phyloP scores from a whole-genome alignment of 1,140 invertebrate species.

The Teleopsis dalmanni region DNA sequence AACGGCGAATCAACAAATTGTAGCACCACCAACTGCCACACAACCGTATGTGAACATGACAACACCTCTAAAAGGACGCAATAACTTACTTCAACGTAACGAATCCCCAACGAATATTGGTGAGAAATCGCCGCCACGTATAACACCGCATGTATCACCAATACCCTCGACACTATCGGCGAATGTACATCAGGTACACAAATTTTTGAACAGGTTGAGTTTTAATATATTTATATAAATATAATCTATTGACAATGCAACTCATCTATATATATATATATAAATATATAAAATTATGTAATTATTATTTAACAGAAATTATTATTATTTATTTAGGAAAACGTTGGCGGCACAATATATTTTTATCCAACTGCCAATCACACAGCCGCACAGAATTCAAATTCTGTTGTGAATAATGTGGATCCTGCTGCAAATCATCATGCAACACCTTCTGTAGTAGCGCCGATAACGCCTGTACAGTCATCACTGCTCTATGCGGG shows the following conservation, averaged over 20 bases:
- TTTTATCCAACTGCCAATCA: constrained; percentile 64
- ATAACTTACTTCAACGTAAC: constrained; percentile 29
- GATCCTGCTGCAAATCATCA: constrained; percentile 31
- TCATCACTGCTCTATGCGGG: constrained; percentile 28
- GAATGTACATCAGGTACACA: constrained; percentile 49
- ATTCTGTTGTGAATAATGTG: constrained; percentile 17
- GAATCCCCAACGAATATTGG: constrained; percentile 35
- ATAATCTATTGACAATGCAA: not conserved
- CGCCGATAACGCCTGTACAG: constrained; percentile 22
- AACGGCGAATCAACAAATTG: constrained; percentile 11
- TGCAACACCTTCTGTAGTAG: constrained; percentile 20
- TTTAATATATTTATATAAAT: too few relatives aligned
- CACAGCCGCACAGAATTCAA: constrained; percentile 22
- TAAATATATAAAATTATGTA: constrained; percentile 24
- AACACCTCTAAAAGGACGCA: constrained; percentile 33
- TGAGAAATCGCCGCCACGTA: constrained; percentile 39
- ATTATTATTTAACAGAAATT: not conserved
- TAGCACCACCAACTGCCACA: constrained; percentile 24
- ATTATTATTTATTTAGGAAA: constrained; percentile 57
- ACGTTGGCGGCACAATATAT: constrained; percentile 89
- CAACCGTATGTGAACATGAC: constrained; percentile 26
- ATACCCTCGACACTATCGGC: constrained; percentile 43
- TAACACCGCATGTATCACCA: constrained; percentile 39
- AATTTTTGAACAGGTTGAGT: too few relatives aligned
- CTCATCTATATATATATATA: constrained; percentile 18